Percentiles rank a stretch among this genome's conserved stretches.
These are phyloP conservation scores for Spinus pinus DNA, from an alignment of 2,797 vertebrate genomes.

Conservation along the genomic window DNA sequence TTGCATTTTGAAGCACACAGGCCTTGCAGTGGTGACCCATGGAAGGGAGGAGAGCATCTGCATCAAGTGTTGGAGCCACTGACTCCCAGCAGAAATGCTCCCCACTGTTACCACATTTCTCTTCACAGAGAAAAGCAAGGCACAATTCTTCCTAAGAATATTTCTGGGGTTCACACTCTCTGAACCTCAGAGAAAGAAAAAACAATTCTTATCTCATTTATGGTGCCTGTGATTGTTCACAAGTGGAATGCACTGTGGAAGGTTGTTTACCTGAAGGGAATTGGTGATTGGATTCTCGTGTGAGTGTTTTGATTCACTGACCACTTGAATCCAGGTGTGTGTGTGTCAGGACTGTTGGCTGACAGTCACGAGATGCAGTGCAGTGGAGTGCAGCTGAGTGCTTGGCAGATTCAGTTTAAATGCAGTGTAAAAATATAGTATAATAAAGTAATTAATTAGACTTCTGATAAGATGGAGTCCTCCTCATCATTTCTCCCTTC, in stretches of 20 bases:
- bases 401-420: not conserved
- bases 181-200: not conserved
- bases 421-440: too few relatives aligned
- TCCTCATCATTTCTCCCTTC: not conserved
- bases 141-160: not conserved
- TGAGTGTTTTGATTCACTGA: not conserved
- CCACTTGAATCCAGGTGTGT: not conserved
- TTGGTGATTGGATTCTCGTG: not conserved
- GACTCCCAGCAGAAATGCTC: not conserved
- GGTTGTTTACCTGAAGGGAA: not conserved
- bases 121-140: not conserved
- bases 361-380: not conserved
- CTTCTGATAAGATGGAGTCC: not conserved
- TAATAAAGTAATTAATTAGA: not conserved
- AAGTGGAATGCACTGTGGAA: not conserved
- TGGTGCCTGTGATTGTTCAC: not conserved
- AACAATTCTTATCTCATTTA: not conserved
- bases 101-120: not conserved
- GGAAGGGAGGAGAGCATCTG: not conserved
- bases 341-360: not conserved
- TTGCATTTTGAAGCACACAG: not conserved
- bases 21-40: not conserved
- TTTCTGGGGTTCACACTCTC: not conserved
- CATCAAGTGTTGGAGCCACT: not conserved
- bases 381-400: not conserved